phyloP scores from a whole-genome alignment of 2,797 vertebrate genomes.

The Centroberyx gerrardi region DNA sequence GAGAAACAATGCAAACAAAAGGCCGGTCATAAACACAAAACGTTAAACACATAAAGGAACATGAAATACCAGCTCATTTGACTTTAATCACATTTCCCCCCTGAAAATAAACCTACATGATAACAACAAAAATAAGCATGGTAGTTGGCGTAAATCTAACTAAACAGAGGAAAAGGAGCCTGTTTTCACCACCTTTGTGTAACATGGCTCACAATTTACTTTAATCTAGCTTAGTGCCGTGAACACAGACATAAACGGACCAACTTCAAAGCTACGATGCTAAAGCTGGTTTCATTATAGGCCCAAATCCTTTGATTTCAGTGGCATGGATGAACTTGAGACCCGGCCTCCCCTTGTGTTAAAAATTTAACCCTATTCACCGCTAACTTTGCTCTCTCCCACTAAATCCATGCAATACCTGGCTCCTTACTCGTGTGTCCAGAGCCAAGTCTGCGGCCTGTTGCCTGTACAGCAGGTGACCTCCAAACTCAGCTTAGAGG shows the following conservation, averaged over 20 bases:
- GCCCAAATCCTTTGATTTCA: constrained; percentile 74
- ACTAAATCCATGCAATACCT: constrained; percentile 38
- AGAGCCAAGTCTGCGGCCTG: constrained; percentile 45
- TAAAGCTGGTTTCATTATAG: constrained; percentile 72
- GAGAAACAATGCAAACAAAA: constrained; percentile 72
- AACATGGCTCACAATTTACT: constrained; percentile 62
- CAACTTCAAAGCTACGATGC: constrained; percentile 72
- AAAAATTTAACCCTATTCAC: constrained; percentile 56
- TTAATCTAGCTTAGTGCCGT: constrained; percentile 68
- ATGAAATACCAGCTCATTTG: constrained; percentile 65
- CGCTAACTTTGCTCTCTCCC: constrained; percentile 50
- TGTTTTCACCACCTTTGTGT: constrained; percentile 75
- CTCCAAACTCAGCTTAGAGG: constrained; percentile 83
- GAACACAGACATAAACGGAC: constrained; percentile 75
- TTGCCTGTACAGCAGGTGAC: constrained; percentile 75
- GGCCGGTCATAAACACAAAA: constrained; percentile 47
- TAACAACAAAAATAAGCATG: constrained; percentile 69
- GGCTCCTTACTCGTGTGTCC: constrained; percentile 51
- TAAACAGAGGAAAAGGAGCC: constrained; percentile 61
- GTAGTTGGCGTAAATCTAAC: constrained; percentile 58
- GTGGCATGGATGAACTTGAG: constrained; percentile 76
- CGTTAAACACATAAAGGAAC: constrained; percentile 58
- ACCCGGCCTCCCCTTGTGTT: constrained; percentile 57
- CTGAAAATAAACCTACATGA: constrained; percentile 62
- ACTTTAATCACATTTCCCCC: constrained; percentile 60